These are phyloP conservation scores for Chaetodon auriga DNA, from an alignment of 2,113 vertebrate genomes.

Conservation along the genomic window DNA sequence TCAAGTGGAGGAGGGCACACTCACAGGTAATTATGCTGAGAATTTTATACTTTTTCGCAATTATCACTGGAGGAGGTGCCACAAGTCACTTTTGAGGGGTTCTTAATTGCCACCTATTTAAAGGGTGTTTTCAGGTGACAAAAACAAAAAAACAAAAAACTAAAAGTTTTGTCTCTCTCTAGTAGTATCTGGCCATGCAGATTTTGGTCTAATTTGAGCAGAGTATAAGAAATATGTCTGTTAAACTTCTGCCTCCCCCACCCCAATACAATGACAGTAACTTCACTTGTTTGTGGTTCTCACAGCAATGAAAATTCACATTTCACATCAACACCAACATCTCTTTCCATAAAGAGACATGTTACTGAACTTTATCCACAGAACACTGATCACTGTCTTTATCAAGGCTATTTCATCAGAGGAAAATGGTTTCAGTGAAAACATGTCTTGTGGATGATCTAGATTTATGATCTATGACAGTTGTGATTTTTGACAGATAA, in stretches of 20 bases:
- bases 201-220: background rate
- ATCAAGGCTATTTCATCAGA: background rate
- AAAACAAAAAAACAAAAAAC: background rate
- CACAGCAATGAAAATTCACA: background rate
- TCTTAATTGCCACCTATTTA: too few relatives aligned
- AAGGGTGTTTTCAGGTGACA: background rate
- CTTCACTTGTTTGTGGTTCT: background rate
- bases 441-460: background rate
- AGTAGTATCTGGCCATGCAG: background rate
- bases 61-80: background rate
- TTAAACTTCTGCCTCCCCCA: background rate
- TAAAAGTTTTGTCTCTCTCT: background rate
- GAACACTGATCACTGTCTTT: background rate
- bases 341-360: background rate
- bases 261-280: background rate
- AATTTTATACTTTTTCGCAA: background rate
- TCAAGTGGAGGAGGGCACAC: constrained; percentile 87
- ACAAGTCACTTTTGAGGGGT: background rate
- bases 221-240: background rate
- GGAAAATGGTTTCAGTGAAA: background rate
- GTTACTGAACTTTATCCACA: background rate
- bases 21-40: constrained; percentile 58
- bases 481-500: background rate
- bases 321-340: background rate
- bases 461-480: background rate